phyloP scores from a whole-genome alignment of 2,888 invertebrate genomes.

The Oxystoma pomonae region DNA sequence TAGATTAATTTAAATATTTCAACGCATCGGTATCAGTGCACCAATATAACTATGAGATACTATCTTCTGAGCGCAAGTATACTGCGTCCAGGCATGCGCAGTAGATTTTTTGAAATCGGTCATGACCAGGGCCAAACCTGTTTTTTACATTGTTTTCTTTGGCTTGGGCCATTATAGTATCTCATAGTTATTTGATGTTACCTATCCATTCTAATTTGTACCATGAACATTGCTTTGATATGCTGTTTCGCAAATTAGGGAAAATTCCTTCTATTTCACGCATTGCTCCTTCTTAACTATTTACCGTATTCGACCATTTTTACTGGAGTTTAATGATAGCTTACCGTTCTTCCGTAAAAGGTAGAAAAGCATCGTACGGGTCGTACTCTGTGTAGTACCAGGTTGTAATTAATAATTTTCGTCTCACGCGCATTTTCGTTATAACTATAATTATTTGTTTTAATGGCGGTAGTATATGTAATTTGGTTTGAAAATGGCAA shows the following conservation, averaged over 20 bases:
- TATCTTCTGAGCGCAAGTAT: too few species aligned
- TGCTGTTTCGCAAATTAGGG: not conserved
- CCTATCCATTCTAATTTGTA: too few species aligned
- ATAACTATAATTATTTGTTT: conserved; percentile 18
- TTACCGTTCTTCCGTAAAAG: conserved; percentile 2
- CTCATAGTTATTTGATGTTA: too few species aligned
- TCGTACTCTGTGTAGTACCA: not conserved
- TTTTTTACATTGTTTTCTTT: too few species aligned
- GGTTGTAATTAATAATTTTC: conserved; percentile 17
- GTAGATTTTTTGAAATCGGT: too few species aligned
- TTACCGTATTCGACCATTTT: conserved; percentile 16
- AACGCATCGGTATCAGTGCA: too few species aligned
- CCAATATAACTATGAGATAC: too few species aligned
- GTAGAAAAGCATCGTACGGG: not conserved
- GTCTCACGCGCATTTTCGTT: conserved; percentile 5
- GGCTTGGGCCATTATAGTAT: too few species aligned
- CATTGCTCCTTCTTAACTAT: conserved; percentile 8
- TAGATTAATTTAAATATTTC: too few species aligned
- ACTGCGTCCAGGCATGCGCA: too few species aligned
- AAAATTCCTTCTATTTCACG: conserved; percentile 1
- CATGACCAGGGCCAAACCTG: too few species aligned
- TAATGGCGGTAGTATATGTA: conserved; percentile 4
- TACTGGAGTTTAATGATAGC: conserved; percentile 17
- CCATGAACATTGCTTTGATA: too few species aligned
- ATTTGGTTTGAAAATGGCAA: not conserved